These are phyloP conservation scores for Todiramphus chloris DNA, from an alignment of 2,113 vertebrate species.

Conservation along the genomic window DNA sequence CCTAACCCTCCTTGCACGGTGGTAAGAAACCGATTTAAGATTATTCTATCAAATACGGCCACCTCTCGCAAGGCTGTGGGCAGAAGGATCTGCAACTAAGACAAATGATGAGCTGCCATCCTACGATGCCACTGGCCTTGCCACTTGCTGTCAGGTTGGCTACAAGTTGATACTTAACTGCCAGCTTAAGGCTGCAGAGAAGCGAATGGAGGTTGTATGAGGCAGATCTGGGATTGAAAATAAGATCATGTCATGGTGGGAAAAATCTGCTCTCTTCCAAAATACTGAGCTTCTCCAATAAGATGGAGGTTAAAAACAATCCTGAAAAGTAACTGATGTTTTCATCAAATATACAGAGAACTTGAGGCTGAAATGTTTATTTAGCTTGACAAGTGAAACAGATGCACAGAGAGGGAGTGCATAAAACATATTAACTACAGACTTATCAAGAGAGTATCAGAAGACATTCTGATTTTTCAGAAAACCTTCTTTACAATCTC, in stretches of 20 bases:
- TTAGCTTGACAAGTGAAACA: background rate
- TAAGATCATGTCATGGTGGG: fast-evolving
- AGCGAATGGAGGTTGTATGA: background rate
- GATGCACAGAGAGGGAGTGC: background rate
- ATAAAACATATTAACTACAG: background rate
- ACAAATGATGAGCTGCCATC: background rate
- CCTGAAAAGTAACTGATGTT: background rate
- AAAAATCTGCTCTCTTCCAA: background rate
- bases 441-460: background rate
- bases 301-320: background rate
- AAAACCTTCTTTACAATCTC: background rate
- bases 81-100: background rate
- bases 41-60: background rate
- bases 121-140: background rate
- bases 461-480: background rate
- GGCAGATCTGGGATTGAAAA: background rate
- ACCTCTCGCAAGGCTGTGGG: background rate
- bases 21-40: background rate
- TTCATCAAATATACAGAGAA: background rate
- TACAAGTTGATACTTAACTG: background rate
- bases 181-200: background rate
- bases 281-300: background rate
- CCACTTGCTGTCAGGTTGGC: background rate
- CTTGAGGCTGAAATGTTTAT: background rate
- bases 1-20: background rate